Evolutionary conservation across 2,888 invertebrate genomes (phyloP).

Genomic region (Linnaemya vulpina): DNA sequence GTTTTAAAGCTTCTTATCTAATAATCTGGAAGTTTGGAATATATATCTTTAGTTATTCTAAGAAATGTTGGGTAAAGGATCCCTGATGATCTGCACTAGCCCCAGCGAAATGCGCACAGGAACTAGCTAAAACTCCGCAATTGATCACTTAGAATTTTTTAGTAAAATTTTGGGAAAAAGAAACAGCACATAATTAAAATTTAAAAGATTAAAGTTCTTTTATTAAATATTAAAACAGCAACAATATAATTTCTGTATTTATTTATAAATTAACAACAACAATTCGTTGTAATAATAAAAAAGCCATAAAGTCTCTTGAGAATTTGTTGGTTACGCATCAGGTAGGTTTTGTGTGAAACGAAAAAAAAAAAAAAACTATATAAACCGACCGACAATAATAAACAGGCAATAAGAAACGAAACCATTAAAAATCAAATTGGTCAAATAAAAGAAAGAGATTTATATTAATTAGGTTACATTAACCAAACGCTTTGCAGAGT

Average conservation of each 20-base stretch:
- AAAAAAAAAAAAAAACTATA: too few relatives aligned
- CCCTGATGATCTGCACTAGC: too few relatives aligned
- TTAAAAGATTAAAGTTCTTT: neutral
- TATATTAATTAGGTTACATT: constrained; percentile 54
- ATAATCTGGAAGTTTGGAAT: too few relatives aligned
- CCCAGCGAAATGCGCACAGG: too few relatives aligned
- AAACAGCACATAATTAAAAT: too few relatives aligned
- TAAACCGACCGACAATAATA: constrained; percentile 21
- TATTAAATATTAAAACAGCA: neutral
- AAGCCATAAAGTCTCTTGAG: constrained; percentile 25
- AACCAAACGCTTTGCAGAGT: constrained; percentile 7
- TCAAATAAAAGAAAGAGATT: constrained; percentile 16
- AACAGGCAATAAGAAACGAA: constrained; percentile 16
- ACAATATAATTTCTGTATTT: neutral
- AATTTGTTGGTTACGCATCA: neutral
- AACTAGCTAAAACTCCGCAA: too few relatives aligned
- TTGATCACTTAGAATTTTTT: too few relatives aligned
- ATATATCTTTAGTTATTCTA: too few relatives aligned
- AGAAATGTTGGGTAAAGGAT: too few relatives aligned
- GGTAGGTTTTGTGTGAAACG: neutral
- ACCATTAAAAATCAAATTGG: constrained; percentile 45
- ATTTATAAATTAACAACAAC: constrained; percentile 33
- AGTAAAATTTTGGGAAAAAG: too few relatives aligned
- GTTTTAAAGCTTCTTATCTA: too few relatives aligned
- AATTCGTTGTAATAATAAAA: constrained; percentile 11